Conservation (phyloP, 2,888 invertebrate species). For the Hirtodrosophila confusa region DNA sequence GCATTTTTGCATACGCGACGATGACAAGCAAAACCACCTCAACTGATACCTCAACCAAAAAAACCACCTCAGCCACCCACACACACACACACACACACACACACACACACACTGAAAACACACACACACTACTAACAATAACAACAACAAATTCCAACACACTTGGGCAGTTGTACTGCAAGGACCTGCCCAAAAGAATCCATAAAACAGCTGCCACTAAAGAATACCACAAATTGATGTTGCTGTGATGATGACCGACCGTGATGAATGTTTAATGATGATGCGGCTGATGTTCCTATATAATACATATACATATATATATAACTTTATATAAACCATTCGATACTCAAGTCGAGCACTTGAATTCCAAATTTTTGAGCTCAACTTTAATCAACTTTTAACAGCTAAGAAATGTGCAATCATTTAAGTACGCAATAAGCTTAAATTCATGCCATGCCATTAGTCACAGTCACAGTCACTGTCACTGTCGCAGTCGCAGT, state of each 20-base stretch:
- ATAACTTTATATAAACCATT: background rate
- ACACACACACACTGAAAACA: slow-evolving; percentile 13
- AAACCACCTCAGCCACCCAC: slow-evolving; percentile 66
- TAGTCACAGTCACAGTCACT: slow-evolving; percentile 34
- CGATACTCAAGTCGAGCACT: background rate
- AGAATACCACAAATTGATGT: slow-evolving; percentile 32
- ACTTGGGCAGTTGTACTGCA: slow-evolving; percentile 31
- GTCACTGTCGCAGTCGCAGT: slow-evolving; percentile 27
- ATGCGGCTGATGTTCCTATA: slow-evolving; percentile 13
- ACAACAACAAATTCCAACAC: slow-evolving; percentile 16
- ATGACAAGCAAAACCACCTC: slow-evolving; percentile 54
- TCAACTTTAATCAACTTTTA: background rate
- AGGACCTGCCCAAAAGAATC: slow-evolving; percentile 19
- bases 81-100: slow-evolving; percentile 42
- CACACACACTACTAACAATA: slow-evolving; percentile 24
- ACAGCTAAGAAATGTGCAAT: slow-evolving; percentile 24
- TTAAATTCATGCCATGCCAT: slow-evolving; percentile 48
- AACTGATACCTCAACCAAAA: slow-evolving; percentile 69
- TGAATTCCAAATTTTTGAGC: slow-evolving; percentile 8
- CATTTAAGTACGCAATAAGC: slow-evolving; percentile 32
- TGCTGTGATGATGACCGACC: slow-evolving; percentile 54
- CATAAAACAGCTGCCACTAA: slow-evolving; percentile 32
- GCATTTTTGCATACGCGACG: slow-evolving; percentile 47
- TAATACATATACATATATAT: no score
- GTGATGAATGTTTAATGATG: slow-evolving; percentile 48